These are phyloP conservation scores for Coelinius sp. DNA, from an alignment of 2,888 invertebrate genomes.

Conservation along the genomic window DNA sequence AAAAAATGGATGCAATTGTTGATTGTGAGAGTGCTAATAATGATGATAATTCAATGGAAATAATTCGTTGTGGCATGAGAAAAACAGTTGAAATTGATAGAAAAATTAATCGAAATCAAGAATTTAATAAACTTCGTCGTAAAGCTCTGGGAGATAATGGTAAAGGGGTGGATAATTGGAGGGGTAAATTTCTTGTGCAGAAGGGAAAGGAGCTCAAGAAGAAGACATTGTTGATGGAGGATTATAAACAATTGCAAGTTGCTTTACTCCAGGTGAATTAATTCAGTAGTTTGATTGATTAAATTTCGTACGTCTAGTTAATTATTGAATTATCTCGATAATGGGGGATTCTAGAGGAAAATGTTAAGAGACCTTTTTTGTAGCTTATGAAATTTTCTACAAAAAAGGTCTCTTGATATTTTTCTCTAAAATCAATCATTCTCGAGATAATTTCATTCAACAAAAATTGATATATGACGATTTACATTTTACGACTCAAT, in stretches of 20 bases:
- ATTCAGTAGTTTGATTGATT: no score
- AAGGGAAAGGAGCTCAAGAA: constrained; percentile 55
- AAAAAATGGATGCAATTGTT: background rate
- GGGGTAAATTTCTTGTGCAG: constrained; percentile 49
- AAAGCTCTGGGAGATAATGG: constrained; percentile 52
- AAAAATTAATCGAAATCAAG: constrained; percentile 51
- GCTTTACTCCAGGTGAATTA: constrained; percentile 62
- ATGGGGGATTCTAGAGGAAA: no score
- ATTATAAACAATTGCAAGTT: constrained; percentile 61
- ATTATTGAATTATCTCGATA: no score
- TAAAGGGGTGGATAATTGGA: constrained; percentile 40
- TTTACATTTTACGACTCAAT: no score
- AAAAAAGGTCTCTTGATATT: no score
- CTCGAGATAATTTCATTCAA: background rate
- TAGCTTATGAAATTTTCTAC: no score
- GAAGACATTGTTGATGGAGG: constrained; percentile 52
- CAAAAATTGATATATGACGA: no score
- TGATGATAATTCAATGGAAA: constrained; percentile 29
- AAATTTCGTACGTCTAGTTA: no score
- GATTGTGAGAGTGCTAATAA: background rate
- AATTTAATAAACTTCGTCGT: constrained; percentile 55
- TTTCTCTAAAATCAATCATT: no score
- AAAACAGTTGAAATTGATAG: constrained; percentile 50
- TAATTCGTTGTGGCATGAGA: constrained; percentile 53
- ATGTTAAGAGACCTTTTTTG: no score